phyloP scores from a whole-genome alignment of 2,113 vertebrate genomes.

The Falcunculus frontatus region DNA sequence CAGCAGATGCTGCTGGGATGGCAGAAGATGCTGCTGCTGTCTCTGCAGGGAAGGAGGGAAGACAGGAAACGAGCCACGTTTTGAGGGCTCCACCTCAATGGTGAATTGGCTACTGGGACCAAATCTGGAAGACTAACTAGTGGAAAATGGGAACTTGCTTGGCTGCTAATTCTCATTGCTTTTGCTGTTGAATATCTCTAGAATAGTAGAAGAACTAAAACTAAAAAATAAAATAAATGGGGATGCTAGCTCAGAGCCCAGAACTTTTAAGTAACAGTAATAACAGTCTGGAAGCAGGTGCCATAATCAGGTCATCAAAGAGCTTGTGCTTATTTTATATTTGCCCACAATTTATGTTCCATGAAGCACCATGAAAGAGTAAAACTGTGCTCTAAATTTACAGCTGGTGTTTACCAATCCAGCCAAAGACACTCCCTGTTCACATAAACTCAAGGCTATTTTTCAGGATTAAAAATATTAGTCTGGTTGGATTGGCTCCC shows the following conservation, averaged over 20 bases:
- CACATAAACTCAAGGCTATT: not conserved
- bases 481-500: not conserved
- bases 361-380: not conserved
- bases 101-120: not conserved
- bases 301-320: not conserved
- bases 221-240: not conserved
- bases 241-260: not conserved
- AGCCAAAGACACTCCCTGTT: not conserved
- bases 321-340: not conserved
- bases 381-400: not conserved
- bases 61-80: not conserved
- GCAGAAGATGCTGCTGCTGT: not conserved
- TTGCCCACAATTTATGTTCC: not conserved
- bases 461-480: not conserved
- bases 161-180: not conserved
- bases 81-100: not conserved
- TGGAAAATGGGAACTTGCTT: not conserved
- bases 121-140: not conserved
- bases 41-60: not conserved
- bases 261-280: not conserved
- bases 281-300: not conserved
- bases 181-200: not conserved
- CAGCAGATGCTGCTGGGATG: not conserved
- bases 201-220: not conserved
- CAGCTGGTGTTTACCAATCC: not conserved